Percentiles rank a stretch among this genome's conserved stretches.
Conservation (phyloP, 2,888 invertebrate genomes). For the Cylloceria caligata region DNA sequence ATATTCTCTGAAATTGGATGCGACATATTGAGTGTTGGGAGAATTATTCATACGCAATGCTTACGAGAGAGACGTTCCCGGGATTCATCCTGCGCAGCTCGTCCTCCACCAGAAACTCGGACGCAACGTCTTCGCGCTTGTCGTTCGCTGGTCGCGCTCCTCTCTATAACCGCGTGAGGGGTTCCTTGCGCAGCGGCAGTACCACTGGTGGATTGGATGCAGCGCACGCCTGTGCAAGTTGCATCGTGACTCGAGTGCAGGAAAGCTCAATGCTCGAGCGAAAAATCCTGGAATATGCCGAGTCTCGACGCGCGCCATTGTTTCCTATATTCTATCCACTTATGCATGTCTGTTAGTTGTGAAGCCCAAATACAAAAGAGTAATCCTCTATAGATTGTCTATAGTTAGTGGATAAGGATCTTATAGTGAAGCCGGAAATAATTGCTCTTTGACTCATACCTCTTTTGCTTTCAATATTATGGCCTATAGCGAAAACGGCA, state of each 20-base stretch:
- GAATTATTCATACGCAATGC: neutral
- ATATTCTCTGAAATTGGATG: neutral
- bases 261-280: constrained; percentile 68
- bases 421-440: too few species aligned
- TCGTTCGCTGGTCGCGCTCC: constrained; percentile 7
- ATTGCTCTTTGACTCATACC: too few species aligned
- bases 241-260: constrained; percentile 62
- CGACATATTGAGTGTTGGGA: neutral
- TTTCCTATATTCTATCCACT: constrained; percentile 16
- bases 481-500: too few species aligned
- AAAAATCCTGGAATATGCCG: constrained; percentile 49
- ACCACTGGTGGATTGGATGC: constrained; percentile 38
- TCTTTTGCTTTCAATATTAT: too few species aligned
- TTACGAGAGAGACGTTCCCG: neutral
- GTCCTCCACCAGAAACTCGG: constrained; percentile 1
- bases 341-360: neutral
- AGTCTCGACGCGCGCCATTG: constrained; percentile 57
- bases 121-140: constrained; percentile 19
- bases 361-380: neutral
- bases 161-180: neutral
- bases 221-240: constrained; percentile 62
- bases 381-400: neutral
- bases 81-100: neutral
- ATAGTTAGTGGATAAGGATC: neutral
- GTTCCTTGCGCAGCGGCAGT: constrained; percentile 14